Evolutionary conservation across 2,113 vertebrate genomes (phyloP), one percentile per base, ranked within the genome.

Genomic region (Callorhinus ursinus): DNA sequence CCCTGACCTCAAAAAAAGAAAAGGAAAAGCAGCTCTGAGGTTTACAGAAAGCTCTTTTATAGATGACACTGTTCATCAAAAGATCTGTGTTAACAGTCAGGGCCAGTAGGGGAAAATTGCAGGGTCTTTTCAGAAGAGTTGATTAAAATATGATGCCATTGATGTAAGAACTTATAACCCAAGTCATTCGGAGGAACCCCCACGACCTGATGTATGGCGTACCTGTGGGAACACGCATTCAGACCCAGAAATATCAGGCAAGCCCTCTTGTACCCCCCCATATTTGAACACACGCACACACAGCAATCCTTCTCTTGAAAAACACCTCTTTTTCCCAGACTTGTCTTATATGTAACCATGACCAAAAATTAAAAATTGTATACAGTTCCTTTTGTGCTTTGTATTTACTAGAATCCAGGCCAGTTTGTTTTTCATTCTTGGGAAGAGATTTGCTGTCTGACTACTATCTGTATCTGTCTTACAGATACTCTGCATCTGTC

Each of bases 361-460:
- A 93, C 57, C 19, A 51, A 84, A 96, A 89, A 85, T 61, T 39
- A 74, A 96, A 93, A 94, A 63, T 39, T 63, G 19, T 14, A 28
- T 61, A 33, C 13, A 39, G 28, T 31, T 89, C 61, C 51, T 96
- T 95, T 63, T 95, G 69, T 90, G 65, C 63, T 93, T 94, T 86
- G 14, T 81, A 65, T 86, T 89, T 85, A 79, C 69, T 69, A 67
- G 96, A 95, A 95, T 33, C 22, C 14, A 46, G 72, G 2, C 53
- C 59, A 31, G 26, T 74, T 95, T 61, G 42, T 5, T 61, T 77
- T 71, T 97, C 28, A 65, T 36, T 49, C n/a, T 22, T 16, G 72
- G 59, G 15, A 89, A 97, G 80, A 96, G 76, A 90, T 95, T 92
- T 90, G 84, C 71, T 93, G 83, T 71, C 92, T 94, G 65, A 55